Evolutionary conservation across 2,888 invertebrate genomes (phyloP).

Genomic region (Chloroclystis v-ata): DNA sequence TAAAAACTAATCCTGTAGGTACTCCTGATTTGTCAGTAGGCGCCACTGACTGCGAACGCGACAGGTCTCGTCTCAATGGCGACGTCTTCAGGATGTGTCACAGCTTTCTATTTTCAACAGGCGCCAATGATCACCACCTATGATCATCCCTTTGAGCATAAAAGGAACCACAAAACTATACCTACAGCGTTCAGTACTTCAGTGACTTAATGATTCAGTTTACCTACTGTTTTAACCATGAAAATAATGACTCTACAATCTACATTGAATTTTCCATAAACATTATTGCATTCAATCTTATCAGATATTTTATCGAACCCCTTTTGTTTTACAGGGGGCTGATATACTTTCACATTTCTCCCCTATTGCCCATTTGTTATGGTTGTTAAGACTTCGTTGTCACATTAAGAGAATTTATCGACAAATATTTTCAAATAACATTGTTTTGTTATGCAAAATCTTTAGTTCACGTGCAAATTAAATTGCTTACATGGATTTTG

Average conservation of each 20-base stretch:
- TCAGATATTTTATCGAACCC: conserved; percentile 2
- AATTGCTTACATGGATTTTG: neutral
- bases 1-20: conserved; percentile 22
- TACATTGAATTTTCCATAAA: no score
- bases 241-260: no score
- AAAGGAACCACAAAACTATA: conserved; percentile 28
- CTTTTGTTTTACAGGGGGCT: neutral
- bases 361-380: conserved; percentile 8
- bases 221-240: no score
- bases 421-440: neutral
- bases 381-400: conserved; percentile 19
- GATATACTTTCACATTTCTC: conserved; percentile 2
- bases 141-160: conserved; percentile 37
- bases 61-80: conserved; percentile 42
- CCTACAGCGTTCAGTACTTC: conserved; percentile 22
- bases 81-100: conserved; percentile 56
- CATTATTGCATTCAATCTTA: neutral
- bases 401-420: conserved; percentile 37
- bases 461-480: neutral
- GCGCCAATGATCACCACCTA: conserved; percentile 52
- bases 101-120: conserved; percentile 64
- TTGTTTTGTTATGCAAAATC: neutral
- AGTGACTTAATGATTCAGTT: neutral
- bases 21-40: conserved; percentile 27
- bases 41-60: conserved; percentile 37